These are phyloP conservation scores for Delichon dasypus DNA, from an alignment of 2,797 vertebrate genomes.

Conservation along the genomic window DNA sequence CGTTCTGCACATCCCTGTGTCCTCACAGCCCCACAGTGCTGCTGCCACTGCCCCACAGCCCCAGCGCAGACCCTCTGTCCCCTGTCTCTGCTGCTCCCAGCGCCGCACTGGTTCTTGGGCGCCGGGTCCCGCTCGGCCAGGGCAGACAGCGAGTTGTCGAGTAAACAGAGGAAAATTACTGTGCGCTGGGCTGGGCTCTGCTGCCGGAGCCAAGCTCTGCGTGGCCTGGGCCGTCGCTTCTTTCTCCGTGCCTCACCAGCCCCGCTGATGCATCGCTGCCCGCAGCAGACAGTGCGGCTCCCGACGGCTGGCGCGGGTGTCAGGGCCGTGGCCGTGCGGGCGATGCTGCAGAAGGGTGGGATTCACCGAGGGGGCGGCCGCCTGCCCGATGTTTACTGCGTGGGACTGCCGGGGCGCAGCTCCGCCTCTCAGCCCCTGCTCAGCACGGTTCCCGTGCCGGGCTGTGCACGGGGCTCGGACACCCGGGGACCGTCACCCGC, in stretches of 20 bases:
- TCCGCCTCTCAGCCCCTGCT: fast-evolving
- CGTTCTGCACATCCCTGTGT: fast-evolving
- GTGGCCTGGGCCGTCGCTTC: fast-evolving
- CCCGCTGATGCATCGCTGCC: background rate
- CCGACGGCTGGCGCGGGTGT: background rate
- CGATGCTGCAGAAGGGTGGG: background rate
- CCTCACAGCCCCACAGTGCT: background rate
- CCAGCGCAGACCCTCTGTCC: background rate
- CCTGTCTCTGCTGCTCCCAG: background rate
- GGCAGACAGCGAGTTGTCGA: background rate
- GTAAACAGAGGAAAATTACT: conserved; percentile 57
- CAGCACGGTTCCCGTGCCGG: fast-evolving
- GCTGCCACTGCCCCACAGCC: background rate
- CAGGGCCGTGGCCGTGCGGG: fast-evolving
- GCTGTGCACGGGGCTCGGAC: fast-evolving
- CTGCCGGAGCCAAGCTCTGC: background rate
- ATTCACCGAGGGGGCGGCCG: fast-evolving
- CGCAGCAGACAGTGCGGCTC: background rate
- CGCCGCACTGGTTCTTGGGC: fast-evolving
- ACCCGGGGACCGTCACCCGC: fast-evolving
- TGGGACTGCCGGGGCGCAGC: background rate
- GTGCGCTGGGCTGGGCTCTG: background rate
- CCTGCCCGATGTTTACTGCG: fast-evolving
- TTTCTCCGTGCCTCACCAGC: fast-evolving
- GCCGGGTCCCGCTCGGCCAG: fast-evolving